Percentiles rank a stretch among this genome's conserved stretches.
Evolutionary conservation across 2,797 vertebrate genomes (phyloP).

Genomic region (Momotus momota): DNA sequence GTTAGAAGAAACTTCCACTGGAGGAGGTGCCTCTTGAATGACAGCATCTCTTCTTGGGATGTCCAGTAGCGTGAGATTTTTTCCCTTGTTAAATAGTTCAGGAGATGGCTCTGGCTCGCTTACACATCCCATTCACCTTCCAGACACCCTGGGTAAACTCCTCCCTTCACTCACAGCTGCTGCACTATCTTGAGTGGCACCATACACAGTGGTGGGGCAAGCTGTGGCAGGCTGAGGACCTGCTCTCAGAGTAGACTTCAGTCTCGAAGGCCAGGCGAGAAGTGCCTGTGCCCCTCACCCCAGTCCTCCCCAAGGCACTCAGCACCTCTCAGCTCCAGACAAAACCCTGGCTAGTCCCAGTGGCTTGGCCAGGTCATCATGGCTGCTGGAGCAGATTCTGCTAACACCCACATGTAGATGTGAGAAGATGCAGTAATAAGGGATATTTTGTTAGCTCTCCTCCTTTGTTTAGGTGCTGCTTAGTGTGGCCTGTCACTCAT

Average conservation of each 20-base stretch:
- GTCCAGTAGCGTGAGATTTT: not conserved
- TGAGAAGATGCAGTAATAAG: not conserved
- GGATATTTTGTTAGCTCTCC: not conserved
- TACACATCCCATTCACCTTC: not conserved
- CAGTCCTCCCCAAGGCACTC: not conserved
- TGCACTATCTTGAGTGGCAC: not conserved
- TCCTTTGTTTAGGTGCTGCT: not conserved
- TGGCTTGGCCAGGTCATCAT: not conserved
- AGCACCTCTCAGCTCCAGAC: not conserved
- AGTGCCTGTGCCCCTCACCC: rapidly evolving
- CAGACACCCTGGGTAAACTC: not conserved
- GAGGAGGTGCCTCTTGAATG: not conserved
- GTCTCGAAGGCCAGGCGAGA: not conserved
- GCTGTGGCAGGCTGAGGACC: not conserved
- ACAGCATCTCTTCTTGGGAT: not conserved
- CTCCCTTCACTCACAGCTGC: not conserved
- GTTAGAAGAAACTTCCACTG: not conserved
- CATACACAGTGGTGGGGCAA: not conserved
- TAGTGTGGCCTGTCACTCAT: not conserved
- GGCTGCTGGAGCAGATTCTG: not conserved
- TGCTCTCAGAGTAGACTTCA: not conserved
- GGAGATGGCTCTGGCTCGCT: not conserved
- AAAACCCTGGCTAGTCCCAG: not conserved
- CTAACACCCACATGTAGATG: not conserved
- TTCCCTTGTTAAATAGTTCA: not conserved